Conservation (phyloP, 2,888 invertebrate genomes). For the Blastobasis lacticolella region DNA sequence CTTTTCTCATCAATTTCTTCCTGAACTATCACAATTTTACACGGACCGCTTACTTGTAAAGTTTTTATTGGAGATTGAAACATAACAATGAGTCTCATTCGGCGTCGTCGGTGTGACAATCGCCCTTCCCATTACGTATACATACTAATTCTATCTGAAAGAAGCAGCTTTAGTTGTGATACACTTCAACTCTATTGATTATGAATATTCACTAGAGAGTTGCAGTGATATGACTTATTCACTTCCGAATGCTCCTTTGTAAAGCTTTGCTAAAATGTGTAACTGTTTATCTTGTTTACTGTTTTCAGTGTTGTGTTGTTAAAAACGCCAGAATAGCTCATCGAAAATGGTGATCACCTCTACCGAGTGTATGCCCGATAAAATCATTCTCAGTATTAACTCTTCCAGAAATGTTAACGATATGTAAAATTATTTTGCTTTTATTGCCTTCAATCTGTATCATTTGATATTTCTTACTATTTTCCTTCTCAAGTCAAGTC, state of each 20-base stretch:
- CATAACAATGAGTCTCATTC: constrained; percentile 6
- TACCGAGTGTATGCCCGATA: constrained; percentile 14
- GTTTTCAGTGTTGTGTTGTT: constrained; percentile 54
- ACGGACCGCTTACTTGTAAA: constrained; percentile 53
- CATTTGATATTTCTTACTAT: constrained; percentile 26
- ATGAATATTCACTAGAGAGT: too few relatives aligned
- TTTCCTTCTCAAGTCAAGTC: constrained; percentile 14
- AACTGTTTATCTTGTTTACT: constrained; percentile 23
- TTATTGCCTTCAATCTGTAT: constrained; percentile 18
- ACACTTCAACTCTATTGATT: constrained; percentile 34
- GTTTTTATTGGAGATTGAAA: constrained; percentile 24
- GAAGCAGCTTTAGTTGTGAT: constrained; percentile 41
- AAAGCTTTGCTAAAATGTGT: constrained; percentile 54
- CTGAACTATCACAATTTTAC: constrained; percentile 56
- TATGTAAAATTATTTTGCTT: constrained; percentile 39
- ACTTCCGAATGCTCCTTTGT: constrained; percentile 38
- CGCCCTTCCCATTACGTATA: constrained; percentile 64
- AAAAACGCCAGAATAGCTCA: constrained; percentile 27
- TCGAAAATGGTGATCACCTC: constrained; percentile 54
- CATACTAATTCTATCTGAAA: constrained; percentile 19
- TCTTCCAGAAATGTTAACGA: constrained; percentile 13
- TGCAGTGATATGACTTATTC: not conserved
- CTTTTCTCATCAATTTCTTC: constrained; percentile 39
- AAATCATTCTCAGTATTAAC: too few relatives aligned
- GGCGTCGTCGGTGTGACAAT: constrained; percentile 61